Evolutionary conservation across 2,113 vertebrate species (phyloP).

Genomic region (Albula goreensis): DNA sequence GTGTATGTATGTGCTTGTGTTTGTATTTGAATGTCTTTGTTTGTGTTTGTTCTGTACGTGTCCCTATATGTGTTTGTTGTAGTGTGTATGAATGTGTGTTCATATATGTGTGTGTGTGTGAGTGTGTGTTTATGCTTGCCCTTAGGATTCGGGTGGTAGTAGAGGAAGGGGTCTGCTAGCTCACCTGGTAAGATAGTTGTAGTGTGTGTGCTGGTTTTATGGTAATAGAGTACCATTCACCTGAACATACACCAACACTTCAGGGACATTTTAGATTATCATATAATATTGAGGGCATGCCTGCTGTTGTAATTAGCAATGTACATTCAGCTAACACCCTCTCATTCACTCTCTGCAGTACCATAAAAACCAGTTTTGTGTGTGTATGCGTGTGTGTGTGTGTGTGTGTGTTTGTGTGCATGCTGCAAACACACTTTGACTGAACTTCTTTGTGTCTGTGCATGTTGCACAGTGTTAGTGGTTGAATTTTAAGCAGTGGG

Average conservation of each 20-base stretch:
- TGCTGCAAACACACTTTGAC: not conserved
- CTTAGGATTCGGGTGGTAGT: no score
- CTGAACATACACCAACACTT: no score
- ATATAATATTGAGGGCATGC: no score
- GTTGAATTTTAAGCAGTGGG: not conserved
- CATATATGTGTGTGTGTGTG: not conserved
- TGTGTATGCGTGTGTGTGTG: not conserved
- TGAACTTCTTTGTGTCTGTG: not conserved
- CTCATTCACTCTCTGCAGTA: no score
- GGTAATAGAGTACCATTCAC: no score
- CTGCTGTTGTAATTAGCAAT: no score
- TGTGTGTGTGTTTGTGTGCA: not conserved
- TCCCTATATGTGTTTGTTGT: not conserved
- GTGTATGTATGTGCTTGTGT: not conserved
- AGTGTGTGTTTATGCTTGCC: not conserved
- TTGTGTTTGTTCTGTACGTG: not conserved
- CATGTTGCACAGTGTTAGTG: not conserved
- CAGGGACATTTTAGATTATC: no score
- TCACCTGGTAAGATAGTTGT: no score
- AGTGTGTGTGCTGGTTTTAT: no score
- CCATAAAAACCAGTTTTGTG: not conserved
- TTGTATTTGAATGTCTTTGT: not conserved
- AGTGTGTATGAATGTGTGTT: not conserved
- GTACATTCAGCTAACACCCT: no score
- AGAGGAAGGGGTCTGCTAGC: no score